Conservation (phyloP, 2,888 invertebrate genomes). For the Drosophila anomalata region DNA sequence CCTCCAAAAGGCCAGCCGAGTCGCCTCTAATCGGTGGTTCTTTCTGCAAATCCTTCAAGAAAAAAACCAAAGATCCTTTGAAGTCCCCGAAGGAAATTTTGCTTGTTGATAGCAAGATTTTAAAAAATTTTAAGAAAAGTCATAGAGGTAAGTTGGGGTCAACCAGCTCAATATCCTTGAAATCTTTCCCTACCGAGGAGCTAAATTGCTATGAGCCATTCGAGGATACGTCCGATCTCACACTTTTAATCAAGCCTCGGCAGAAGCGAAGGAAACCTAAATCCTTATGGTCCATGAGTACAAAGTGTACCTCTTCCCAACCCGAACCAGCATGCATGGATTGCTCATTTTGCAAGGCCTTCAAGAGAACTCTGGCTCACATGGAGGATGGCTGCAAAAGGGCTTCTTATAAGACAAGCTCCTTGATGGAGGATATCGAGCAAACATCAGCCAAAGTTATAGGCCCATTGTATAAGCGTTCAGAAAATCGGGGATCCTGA, state of each 20-base stretch:
- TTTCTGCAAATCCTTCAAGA: neutral
- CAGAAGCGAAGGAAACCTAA: neutral
- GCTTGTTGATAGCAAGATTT: neutral
- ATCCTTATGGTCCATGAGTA: neutral
- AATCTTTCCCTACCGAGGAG: neutral
- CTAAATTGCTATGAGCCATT: neutral
- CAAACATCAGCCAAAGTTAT: neutral
- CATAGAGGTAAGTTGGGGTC: too few relatives aligned
- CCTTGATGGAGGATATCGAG: neutral
- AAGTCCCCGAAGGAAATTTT: neutral
- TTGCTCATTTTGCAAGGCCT: neutral
- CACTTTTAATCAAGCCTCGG: neutral
- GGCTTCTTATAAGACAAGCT: neutral
- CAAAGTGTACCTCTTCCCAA: neutral
- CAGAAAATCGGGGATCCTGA: neutral
- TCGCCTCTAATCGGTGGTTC: neutral
- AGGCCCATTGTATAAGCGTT: neutral
- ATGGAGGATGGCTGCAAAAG: neutral
- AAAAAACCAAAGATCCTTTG: neutral
- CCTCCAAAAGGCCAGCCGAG: neutral
- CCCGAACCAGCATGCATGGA: neutral
- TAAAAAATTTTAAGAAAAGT: neutral
- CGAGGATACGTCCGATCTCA: neutral
- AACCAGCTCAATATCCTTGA: neutral
- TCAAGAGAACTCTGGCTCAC: neutral